Conservation (phyloP, 2,113 vertebrate species). For the Triplophysa rosa region DNA sequence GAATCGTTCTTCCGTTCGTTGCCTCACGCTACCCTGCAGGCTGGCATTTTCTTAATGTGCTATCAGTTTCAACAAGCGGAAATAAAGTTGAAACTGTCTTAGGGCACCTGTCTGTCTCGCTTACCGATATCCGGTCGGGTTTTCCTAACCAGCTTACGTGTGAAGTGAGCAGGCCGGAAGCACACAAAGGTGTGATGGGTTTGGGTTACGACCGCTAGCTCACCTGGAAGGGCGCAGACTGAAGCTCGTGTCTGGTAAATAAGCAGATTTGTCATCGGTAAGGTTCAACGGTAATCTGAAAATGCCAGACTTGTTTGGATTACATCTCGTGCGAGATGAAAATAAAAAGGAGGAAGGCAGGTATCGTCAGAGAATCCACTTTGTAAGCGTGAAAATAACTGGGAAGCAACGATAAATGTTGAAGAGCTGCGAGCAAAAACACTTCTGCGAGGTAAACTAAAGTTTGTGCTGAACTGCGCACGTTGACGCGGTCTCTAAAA, state of each 20-base stretch:
- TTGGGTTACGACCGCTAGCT: slow-evolving; percentile 20
- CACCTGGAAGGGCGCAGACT: slow-evolving; percentile 18
- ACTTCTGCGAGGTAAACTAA: neutral
- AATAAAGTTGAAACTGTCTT: slow-evolving; percentile 75
- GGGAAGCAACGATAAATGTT: neutral
- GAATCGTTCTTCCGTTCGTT: slow-evolving; percentile 69
- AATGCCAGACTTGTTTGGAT: slow-evolving; percentile 28
- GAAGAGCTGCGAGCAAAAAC: slow-evolving; percentile 11
- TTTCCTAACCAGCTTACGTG: slow-evolving; percentile 34
- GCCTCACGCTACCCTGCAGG: slow-evolving; percentile 69
- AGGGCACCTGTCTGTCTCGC: slow-evolving; percentile 74
- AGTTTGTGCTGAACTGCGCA: neutral
- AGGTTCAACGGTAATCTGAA: slow-evolving; percentile 22
- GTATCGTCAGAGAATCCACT: neutral
- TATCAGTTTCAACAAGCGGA: slow-evolving; percentile 80
- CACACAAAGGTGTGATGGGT: slow-evolving; percentile 4
- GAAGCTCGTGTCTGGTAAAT: neutral
- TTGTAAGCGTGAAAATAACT: slow-evolving; percentile 14
- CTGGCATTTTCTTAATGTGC: slow-evolving; percentile 77
- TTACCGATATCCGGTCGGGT: slow-evolving; percentile 67
- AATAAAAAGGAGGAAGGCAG: slow-evolving; percentile 13
- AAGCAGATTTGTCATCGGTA: slow-evolving; percentile 21
- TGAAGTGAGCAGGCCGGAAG: neutral
- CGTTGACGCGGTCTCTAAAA: no score
- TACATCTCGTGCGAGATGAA: slow-evolving; percentile 13